Percentiles rank a stretch among this genome's conserved stretches.
These are phyloP conservation scores for Rhinichthys osculus DNA, from an alignment of 2,797 vertebrate genomes.

Conservation along the genomic window DNA sequence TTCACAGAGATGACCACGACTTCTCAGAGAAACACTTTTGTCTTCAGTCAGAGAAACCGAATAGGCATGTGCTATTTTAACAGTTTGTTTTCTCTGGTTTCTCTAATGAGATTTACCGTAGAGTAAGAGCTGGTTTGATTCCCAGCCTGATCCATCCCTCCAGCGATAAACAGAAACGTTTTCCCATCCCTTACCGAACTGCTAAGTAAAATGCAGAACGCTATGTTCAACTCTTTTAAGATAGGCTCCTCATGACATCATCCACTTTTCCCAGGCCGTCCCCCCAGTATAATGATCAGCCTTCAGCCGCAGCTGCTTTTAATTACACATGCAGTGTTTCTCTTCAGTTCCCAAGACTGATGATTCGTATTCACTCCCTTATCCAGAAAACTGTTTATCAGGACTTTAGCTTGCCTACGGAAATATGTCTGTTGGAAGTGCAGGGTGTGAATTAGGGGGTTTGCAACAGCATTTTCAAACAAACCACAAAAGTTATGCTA, in stretches of 20 bases:
- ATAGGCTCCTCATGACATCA: slow-evolving; percentile 57
- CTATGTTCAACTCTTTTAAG: slow-evolving; percentile 19
- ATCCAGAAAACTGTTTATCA: slow-evolving; percentile 32
- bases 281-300: slow-evolving; percentile 48
- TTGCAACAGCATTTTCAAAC: slow-evolving; percentile 10
- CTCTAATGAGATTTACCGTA: slow-evolving; percentile 36
- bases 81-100: slow-evolving; percentile 48
- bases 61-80: slow-evolving; percentile 36
- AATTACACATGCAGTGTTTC: slow-evolving; percentile 63
- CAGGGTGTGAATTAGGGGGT: slow-evolving; percentile 8
- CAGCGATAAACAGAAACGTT: slow-evolving; percentile 32
- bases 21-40: slow-evolving; percentile 9
- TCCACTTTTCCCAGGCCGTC: slow-evolving; percentile 51
- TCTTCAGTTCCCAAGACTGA: slow-evolving; percentile 43
- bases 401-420: neutral
- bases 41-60: slow-evolving; percentile 22
- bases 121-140: slow-evolving; percentile 21
- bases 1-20: neutral
- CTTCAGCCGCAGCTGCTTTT: slow-evolving; percentile 68
- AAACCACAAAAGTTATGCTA: slow-evolving; percentile 4
- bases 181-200: slow-evolving; percentile 32
- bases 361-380: slow-evolving; percentile 38
- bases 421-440: slow-evolving; percentile 24
- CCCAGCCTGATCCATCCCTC: slow-evolving; percentile 9
- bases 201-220: slow-evolving; percentile 25